A percentile compares a stretch with the other conserved stretches of the same genome.
Conservation (phyloP, 1,140 invertebrate species). For the Drosophila paulistorum region DNA sequence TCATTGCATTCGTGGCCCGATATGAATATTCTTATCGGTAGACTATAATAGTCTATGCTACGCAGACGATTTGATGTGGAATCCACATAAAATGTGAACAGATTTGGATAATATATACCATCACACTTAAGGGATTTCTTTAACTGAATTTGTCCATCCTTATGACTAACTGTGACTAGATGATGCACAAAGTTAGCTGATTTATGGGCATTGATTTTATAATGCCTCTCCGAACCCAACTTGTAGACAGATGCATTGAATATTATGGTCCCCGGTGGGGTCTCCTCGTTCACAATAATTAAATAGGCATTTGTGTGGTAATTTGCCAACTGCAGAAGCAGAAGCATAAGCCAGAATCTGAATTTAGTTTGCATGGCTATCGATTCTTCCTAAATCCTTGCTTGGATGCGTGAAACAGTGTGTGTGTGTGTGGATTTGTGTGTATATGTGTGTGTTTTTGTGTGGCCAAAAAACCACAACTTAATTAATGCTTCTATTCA, state of each 20-base stretch:
- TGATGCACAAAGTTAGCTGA: constrained; percentile 92
- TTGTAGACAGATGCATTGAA: constrained; percentile 92
- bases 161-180: constrained; percentile 89
- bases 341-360: constrained; percentile 32
- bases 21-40: constrained; percentile 90
- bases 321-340: constrained; percentile 40
- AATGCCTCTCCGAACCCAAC: constrained; percentile 88
- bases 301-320: constrained; percentile 84
- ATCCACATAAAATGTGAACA: constrained; percentile 94
- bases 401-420: constrained; percentile 6
- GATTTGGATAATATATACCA: constrained; percentile 91
- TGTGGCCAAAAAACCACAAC: constrained; percentile 62
- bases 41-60: constrained; percentile 92
- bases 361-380: constrained; percentile 50
- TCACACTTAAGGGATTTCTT: constrained; percentile 89
- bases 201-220: constrained; percentile 90
- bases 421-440: not conserved
- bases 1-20: constrained; percentile 89
- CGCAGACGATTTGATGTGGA: constrained; percentile 90
- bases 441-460: constrained; percentile 1
- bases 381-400: not conserved
- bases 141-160: constrained; percentile 89
- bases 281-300: constrained; percentile 88
- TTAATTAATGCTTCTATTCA: constrained; percentile 68
- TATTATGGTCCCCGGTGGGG: constrained; percentile 87